Evolutionary conservation across 2,888 invertebrate genomes (phyloP), one percentile per base, ranked within the genome.

Genomic region (Hetaerina titia): DNA sequence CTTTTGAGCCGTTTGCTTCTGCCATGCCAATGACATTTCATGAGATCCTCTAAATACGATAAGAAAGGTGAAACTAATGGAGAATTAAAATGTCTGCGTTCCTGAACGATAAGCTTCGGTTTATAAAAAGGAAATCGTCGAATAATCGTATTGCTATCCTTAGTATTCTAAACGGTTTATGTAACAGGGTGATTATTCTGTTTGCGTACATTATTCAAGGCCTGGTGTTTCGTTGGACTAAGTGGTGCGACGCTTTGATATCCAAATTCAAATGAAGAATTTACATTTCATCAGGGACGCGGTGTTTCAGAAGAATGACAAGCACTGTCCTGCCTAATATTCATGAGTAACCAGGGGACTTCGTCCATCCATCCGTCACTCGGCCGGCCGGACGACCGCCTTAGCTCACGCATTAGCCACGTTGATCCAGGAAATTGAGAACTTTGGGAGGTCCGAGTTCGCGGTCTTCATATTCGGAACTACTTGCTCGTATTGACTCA

Each of bases 201-300:
- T 81, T 81, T 81, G 25, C 81, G 31, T 11, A 81, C 31, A 31
- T 81, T 81, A 31, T 81, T 31, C 81, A 81, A 81, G 81, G 81
- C 81, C 81, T 25, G 11, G 81, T 11, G 13, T 22, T 81, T 81
- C 31, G 31, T 81, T 81, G 81, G 25, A 81, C 31, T 81, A 31
- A 81, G 81, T 31, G 31, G 81, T 31, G 81, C 31, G 81, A 81
- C n/a, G 81, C 31, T 81, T 31, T 81, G 25, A 81, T 81, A 81
- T 81, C 81, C 25, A 81, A 81, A 81, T 81, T 81, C 81, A 81
- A 81, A 81, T 81, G 25, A 81, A 81, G 31, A 31, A 81, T 81
- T 81, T 81, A 81, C 31, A 81, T 81, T 81, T 31, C 81, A 81
- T 81, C 81, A 81, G 81, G 81, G 81, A 81, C 81, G 11, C 81